phyloP scores from a whole-genome alignment of 2,797 vertebrate genomes.

The Lithobates pipiens region DNA sequence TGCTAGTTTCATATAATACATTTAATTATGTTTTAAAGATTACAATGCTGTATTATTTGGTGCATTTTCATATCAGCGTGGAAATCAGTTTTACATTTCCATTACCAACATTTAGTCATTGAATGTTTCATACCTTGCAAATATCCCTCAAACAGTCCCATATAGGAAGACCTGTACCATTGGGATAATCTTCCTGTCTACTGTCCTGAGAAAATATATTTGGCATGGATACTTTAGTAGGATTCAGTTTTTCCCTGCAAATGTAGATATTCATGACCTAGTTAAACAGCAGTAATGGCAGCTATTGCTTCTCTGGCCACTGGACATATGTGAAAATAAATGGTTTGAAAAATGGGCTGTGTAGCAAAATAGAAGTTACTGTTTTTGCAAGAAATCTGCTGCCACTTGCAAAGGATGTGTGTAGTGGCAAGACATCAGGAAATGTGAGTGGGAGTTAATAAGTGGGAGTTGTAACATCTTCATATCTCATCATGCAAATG shows the following conservation, averaged over 20 bases:
- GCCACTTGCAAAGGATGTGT: conserved; percentile 11
- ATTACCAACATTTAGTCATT: no score
- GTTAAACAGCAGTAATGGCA: not conserved
- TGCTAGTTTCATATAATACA: no score
- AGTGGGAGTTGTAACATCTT: conserved; percentile 47
- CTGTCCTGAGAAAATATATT: not conserved
- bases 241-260: not conserved
- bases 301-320: not conserved
- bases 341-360: not conserved
- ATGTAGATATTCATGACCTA: not conserved
- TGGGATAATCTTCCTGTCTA: no score
- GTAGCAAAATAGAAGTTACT: not conserved
- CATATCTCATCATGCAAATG: conserved; percentile 30
- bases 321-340: not conserved
- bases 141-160: no score
- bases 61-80: no score
- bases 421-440: conserved; percentile 1
- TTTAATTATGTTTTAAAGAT: no score
- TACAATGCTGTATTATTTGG: no score
- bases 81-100: no score
- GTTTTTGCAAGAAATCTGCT: conserved; percentile 1
- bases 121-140: no score
- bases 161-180: no score
- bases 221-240: not conserved
- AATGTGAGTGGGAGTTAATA: conserved; percentile 23